Conservation (phyloP, 2,113 vertebrate genomes). For the Perca schrenkii region DNA sequence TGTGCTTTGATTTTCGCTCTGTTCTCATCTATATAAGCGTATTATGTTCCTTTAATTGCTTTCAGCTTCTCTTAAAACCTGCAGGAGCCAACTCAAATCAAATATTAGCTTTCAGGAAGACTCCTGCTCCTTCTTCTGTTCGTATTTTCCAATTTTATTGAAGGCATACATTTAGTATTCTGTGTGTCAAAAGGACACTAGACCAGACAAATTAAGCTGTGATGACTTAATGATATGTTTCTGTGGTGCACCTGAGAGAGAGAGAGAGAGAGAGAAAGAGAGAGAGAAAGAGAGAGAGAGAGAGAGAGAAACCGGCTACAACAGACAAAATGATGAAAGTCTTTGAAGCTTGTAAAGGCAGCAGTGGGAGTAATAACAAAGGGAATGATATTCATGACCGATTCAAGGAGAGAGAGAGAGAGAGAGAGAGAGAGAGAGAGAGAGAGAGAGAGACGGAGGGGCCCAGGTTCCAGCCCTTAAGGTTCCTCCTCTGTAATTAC, state of each 20-base stretch:
- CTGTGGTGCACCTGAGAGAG: constrained; percentile 69
- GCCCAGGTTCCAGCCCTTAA: constrained; percentile 66
- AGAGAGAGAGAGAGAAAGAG: constrained; percentile 3
- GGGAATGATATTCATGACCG: constrained; percentile 69
- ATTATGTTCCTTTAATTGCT: constrained; percentile 25
- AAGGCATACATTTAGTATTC: constrained; percentile 44
- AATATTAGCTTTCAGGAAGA: constrained; percentile 33
- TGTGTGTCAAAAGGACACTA: constrained; percentile 28
- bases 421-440: constrained; percentile 5
- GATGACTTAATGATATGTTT: constrained; percentile 74
- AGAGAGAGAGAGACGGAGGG: constrained; percentile 15
- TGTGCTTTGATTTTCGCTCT: not conserved
- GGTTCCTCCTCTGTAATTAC: constrained; percentile 78
- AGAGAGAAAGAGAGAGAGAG: not conserved
- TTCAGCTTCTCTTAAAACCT: constrained; percentile 39
- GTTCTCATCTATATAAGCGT: not conserved
- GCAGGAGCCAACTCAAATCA: constrained; percentile 20
- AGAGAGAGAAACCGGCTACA: constrained; percentile 30
- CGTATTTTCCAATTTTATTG: constrained; percentile 45
- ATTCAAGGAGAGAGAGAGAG: constrained; percentile 19
- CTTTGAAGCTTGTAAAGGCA: constrained; percentile 63
- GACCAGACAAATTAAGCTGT: constrained; percentile 62
- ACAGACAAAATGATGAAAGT: constrained; percentile 67
- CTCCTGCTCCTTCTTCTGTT: constrained; percentile 12
- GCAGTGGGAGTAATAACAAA: constrained; percentile 67